Evolutionary conservation across 1,140 invertebrate species (phyloP), one percentile per base, ranked within the genome.

Genomic region (Euwallacea fornicatus): DNA sequence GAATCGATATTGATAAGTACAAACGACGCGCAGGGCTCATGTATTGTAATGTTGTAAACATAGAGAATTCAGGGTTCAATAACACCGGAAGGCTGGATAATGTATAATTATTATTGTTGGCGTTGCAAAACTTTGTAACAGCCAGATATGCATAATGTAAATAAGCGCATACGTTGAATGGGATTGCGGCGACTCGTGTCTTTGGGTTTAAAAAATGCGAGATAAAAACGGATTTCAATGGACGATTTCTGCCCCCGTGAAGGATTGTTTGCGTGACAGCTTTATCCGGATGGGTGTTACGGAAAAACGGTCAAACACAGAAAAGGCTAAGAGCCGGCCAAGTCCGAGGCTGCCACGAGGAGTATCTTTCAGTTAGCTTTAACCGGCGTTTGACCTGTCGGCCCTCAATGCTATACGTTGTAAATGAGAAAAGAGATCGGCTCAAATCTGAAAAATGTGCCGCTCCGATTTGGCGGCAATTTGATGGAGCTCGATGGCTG

Each of bases 11-110:
- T 56, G 56, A 66, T 33, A 33, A 33, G 21, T 4, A 4, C 21
- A 33, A 33, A 33, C 21, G 21, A 33, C 21, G 21, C 21, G 1
- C 21, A 33, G 21, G 21, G 21, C 21, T 33, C 21, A 33, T 33
- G 21, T 33, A 33, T 33, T 33, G 21, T 33, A 33, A 33, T 33
- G 21, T 33, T 56, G 11, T 56, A 15, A 13, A 16, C 10, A 56
- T 56, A 56, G 21, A 33, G 21, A 33, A 33, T 33, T 33, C 21
- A 33, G 41, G 55, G 69, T 66, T 71, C 69, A 71, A 64, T 66
- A 61, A 71, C 69, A 71, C 63, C 44, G 69, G 55, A 71, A 71
- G 53, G 43, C 54, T 63, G 68, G 66, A 67, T 67, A 58, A 67
- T 61, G 60, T 62, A 70, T 64, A 70, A 70, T 53, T 61, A 54